Percentiles rank a stretch among this genome's conserved stretches.
Evolutionary conservation across 2,113 vertebrate genomes (phyloP).

Genomic region (Gymnogyps californianus): DNA sequence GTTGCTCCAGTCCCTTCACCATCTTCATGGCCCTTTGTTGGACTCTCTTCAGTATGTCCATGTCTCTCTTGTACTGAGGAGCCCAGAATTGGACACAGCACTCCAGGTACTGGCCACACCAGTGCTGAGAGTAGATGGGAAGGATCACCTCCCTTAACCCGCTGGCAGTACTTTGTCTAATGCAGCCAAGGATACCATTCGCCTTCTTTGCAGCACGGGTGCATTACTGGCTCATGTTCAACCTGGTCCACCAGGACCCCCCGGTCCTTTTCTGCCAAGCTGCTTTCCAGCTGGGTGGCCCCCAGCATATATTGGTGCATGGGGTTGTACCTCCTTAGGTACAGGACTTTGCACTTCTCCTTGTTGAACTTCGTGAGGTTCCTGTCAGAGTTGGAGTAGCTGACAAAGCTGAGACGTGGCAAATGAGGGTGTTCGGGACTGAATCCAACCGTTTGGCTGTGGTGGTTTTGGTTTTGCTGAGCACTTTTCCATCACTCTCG

Average conservation of each 20-base stretch:
- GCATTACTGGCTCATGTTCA: rapidly evolving
- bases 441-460: neutral
- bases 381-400: neutral
- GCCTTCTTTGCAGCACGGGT: neutral
- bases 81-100: neutral
- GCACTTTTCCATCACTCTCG: neutral
- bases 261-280: neutral
- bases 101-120: neutral
- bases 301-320: neutral
- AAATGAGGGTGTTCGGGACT: rapidly evolving
- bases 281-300: neutral
- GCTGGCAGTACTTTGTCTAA: neutral
- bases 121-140: neutral
- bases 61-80: neutral
- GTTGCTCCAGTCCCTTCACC: neutral
- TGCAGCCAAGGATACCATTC: neutral
- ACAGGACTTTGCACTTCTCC: neutral
- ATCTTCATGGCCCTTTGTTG: neutral
- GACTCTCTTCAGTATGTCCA: neutral
- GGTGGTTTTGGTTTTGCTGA: neutral
- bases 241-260: neutral
- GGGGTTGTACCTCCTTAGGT: neutral
- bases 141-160: neutral
- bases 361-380: neutral
- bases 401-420: neutral